These are phyloP conservation scores for Pseudeuparius sepicola DNA, from an alignment of 2,888 invertebrate genomes.

Conservation along the genomic window DNA sequence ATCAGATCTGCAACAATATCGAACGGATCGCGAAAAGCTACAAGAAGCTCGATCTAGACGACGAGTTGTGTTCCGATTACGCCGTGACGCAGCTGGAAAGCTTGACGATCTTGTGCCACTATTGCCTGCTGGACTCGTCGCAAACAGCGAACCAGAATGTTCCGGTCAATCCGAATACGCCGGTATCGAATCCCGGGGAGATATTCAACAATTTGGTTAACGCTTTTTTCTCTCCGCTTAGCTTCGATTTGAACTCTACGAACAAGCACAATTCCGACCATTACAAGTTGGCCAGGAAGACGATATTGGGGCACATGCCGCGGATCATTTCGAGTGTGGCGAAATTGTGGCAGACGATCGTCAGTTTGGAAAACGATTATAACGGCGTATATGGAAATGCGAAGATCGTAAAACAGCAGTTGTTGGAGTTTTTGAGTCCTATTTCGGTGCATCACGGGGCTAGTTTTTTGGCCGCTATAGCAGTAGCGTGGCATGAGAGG, in stretches of 20 bases:
- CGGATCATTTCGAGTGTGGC: conserved; percentile 72
- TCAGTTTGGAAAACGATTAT: conserved; percentile 40
- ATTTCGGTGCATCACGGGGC: conserved; percentile 73
- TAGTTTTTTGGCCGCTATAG: conserved; percentile 71
- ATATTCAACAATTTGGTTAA: conserved; percentile 72
- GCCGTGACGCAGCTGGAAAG: conserved; percentile 68
- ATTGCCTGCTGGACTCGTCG: conserved; percentile 60
- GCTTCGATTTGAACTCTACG: conserved; percentile 33
- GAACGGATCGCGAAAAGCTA: conserved; percentile 45
- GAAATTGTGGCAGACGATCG: conserved; percentile 64
- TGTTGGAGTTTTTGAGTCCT: conserved; percentile 75
- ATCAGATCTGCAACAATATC: conserved; percentile 69
- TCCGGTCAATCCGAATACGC: conserved; percentile 37
- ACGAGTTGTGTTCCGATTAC: conserved; percentile 62
- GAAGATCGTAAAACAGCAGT: conserved; percentile 63
- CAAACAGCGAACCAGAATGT: conserved; percentile 36
- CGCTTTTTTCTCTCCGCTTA: conserved; percentile 61
- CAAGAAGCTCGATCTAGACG: conserved; percentile 38
- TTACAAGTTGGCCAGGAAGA: conserved; percentile 53
- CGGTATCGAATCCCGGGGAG: conserved; percentile 55
- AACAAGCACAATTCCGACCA: conserved; percentile 37
- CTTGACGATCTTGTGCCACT: conserved; percentile 68
- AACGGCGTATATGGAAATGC: conserved; percentile 49
- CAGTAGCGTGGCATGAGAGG: conserved; percentile 77
- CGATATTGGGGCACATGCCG: conserved; percentile 69